phyloP scores from a whole-genome alignment of 2,797 vertebrate genomes.

The Acanthis flammea region DNA sequence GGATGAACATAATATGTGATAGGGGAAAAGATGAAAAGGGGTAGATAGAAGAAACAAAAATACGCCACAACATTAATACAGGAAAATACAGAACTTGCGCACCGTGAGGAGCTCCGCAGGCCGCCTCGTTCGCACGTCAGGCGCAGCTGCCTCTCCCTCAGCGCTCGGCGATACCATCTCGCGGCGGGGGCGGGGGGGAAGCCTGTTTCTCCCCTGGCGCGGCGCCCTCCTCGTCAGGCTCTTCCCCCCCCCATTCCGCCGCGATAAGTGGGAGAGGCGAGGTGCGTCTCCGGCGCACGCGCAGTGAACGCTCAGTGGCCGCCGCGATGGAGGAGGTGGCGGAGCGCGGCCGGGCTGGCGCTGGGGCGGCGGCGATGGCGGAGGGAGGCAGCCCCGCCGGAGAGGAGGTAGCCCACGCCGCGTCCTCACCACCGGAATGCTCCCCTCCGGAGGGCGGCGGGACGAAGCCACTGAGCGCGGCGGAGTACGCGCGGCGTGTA shows the following conservation, averaged over 20 bases:
- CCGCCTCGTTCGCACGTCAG: fast-evolving
- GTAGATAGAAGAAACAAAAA: neutral
- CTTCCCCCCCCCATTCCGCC: neutral
- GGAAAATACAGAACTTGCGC: fast-evolving
- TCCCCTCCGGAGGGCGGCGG: neutral
- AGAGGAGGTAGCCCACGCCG: neutral
- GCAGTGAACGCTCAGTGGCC: neutral
- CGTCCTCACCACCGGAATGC: neutral
- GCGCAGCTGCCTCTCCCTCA: neutral
- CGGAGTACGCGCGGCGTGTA: conserved; percentile 84
- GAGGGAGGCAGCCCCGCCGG: neutral
- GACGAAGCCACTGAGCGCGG: conserved; percentile 70
- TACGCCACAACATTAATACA: neutral
- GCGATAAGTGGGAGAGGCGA: neutral
- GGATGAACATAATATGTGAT: neutral
- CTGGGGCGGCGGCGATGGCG: neutral
- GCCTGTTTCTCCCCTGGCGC: fast-evolving
- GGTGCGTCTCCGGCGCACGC: neutral
- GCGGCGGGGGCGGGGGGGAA: fast-evolving
- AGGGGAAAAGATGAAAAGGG: neutral
- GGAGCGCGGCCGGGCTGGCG: neutral
- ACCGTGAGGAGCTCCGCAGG: fast-evolving
- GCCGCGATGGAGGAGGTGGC: neutral
- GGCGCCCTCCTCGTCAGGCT: fast-evolving
- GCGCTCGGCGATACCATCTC: neutral